phyloP scores from a whole-genome alignment of 30 jellyfish, hydroid and myxozoan species.

The Hydractinia symbiolongicarpus region DNA sequence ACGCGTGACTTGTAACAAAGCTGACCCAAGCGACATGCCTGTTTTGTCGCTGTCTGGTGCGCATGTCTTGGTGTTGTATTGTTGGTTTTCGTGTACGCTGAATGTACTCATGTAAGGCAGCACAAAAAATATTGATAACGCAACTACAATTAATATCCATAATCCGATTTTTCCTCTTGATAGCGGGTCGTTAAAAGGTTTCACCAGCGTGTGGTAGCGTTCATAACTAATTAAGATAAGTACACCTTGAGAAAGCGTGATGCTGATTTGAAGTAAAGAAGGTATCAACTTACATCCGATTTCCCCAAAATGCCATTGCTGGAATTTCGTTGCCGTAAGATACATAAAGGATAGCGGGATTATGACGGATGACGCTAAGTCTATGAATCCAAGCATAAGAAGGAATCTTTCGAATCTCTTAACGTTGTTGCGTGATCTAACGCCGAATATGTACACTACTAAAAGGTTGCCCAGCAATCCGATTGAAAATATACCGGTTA shows the following conservation, averaged over 20 bases:
- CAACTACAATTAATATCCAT: conserved; percentile 16
- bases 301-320: conserved; percentile 60
- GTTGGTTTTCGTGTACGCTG: conserved; percentile 12
- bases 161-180: conserved; percentile 11
- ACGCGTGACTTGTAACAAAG: conserved; percentile 29
- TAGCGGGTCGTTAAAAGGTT: conserved; percentile 37
- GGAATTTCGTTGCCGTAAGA: conserved; percentile 50
- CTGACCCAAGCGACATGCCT: conserved; percentile 18
- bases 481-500: conserved; percentile 29
- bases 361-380: conserved; percentile 35
- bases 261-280: conserved; percentile 46
- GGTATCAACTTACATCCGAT: conserved; percentile 61
- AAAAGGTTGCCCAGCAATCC: conserved; percentile 49
- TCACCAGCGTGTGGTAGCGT: conserved; percentile 36
- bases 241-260: conserved; percentile 65
- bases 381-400: conserved; percentile 37
- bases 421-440: conserved; percentile 3
- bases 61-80: conserved; percentile 42
- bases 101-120: conserved; percentile 43
- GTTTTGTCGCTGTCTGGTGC: conserved; percentile 30
- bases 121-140: conserved; percentile 40
- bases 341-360: conserved; percentile 55
- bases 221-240: conserved; percentile 55
- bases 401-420: conserved; percentile 43
- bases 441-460: conserved; percentile 41